A percentile compares a stretch with the other conserved stretches of the same genome.
phyloP scores from a whole-genome alignment of 2,797 vertebrate genomes.

The Limnodromus scolopaceus region DNA sequence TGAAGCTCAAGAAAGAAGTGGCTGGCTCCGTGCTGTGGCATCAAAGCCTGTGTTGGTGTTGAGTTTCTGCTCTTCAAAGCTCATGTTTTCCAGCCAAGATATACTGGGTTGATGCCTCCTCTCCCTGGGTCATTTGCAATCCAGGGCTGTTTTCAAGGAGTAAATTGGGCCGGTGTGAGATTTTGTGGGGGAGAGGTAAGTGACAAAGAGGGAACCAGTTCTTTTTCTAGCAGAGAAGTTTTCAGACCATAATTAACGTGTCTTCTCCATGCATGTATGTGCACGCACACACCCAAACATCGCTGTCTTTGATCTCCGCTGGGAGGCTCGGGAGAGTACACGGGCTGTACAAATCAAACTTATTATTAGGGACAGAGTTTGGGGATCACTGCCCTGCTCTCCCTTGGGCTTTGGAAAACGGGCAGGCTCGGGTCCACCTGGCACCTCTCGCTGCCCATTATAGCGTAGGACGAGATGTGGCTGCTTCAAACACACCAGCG shows the following conservation, averaged over 20 bases:
- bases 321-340: background rate
- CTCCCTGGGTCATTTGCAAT: background rate
- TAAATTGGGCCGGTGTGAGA: background rate
- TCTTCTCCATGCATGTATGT: background rate
- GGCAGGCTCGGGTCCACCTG: background rate
- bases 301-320: background rate
- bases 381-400: background rate
- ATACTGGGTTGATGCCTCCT: background rate
- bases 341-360: background rate
- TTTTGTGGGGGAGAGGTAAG: background rate
- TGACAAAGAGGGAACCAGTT: background rate
- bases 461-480: fast-evolving
- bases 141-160: background rate
- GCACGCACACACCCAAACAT: background rate
- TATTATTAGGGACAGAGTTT: background rate
- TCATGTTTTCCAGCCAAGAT: background rate
- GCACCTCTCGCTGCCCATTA: background rate
- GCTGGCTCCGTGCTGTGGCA: background rate
- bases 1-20: background rate
- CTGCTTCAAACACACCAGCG: background rate
- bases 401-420: background rate
- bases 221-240: background rate
- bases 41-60: background rate
- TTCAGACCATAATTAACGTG: background rate
- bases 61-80: background rate